Evolutionary conservation across 2,888 invertebrate genomes (phyloP), one percentile per base, ranked within the genome.

Genomic region (Cryptocephalus primarius): DNA sequence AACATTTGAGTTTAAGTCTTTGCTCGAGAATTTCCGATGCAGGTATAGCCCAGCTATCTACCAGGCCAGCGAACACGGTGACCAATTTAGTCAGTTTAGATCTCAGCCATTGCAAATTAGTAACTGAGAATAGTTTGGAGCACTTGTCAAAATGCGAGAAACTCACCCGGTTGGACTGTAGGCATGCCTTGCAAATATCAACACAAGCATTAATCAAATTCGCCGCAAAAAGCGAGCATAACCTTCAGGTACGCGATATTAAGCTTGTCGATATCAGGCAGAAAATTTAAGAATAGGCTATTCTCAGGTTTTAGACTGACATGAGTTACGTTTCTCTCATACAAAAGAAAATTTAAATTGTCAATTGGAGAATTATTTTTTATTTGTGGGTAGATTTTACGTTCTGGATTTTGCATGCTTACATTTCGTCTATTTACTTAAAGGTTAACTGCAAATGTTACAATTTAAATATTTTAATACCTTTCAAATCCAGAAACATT

Each of bases 11-110:
- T 71, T 75, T 94, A 56, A 80, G 89, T 53, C 87, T 88, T 46
- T 94, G 94, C 69, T 84, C 87, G 47, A 79, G 90, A 22, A 79
- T 94, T 38, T 89, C 91, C 0, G 92, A 94, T 68, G 88, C 90
- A 9, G 92, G 92, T 41, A 85, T 93, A 42, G 89, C 90, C 31
- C 89, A 90, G 69, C 74, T 92, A 40, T 85, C 85, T 44, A 84
- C 88, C 49, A 78, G 81, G 32, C 82, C 85, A 49, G 81, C 82
- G n/a, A 74, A 71, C 40, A 81, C 82, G 22, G 79, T 82, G n/a
- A 70, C 70, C 11, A 80, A 80, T 44, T 73, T 92, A 52, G 75
- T 79, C 49, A 81, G 82, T 52, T 74, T 92, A 33, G 88, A 90
- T 68, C 72, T 92, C 56, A 85, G 88, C 46, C 85, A 86, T 55